These are phyloP conservation scores for Ips nitidus DNA, from an alignment of 1,140 invertebrate species.

Conservation along the genomic window DNA sequence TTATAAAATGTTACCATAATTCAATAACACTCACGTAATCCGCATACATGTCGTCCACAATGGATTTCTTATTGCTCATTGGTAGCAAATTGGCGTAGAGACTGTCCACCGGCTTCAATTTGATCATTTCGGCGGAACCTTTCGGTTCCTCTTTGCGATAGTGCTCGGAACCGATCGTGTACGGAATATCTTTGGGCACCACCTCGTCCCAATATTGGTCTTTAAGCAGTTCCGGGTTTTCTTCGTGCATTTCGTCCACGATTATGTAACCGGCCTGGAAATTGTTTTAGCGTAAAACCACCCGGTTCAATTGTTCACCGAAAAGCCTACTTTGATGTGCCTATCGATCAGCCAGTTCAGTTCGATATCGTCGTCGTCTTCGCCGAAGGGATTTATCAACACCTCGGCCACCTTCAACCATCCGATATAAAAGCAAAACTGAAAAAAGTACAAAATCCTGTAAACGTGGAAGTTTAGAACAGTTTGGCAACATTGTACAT, in stretches of 20 bases:
- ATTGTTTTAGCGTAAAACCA: slow-evolving; percentile 16
- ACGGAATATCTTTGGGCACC: slow-evolving; percentile 83
- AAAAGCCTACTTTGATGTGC: slow-evolving; percentile 74
- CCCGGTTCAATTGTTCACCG: not conserved
- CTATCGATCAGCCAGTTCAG: slow-evolving; percentile 87
- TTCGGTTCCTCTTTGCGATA: slow-evolving; percentile 78
- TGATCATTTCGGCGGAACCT: slow-evolving; percentile 81
- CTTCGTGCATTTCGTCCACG: slow-evolving; percentile 89
- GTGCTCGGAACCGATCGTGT: slow-evolving; percentile 81
- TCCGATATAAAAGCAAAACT: slow-evolving; percentile 96
- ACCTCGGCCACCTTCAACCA: slow-evolving; percentile 95
- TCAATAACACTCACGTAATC: slow-evolving; percentile 70
- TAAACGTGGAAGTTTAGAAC: not conserved
- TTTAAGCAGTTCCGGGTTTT: slow-evolving; percentile 82
- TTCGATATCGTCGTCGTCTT: slow-evolving; percentile 95
- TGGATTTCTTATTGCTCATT: slow-evolving; percentile 54
- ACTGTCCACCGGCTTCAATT: slow-evolving; percentile 78
- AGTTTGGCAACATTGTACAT: not conserved
- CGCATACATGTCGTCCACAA: slow-evolving; percentile 79
- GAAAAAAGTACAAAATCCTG: slow-evolving; percentile 48
- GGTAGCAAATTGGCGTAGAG: slow-evolving; percentile 73
- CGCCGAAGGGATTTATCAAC: slow-evolving; percentile 89
- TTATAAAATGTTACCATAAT: too few relatives aligned
- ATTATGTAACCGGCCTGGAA: slow-evolving; percentile 84
- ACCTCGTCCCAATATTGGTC: slow-evolving; percentile 92